These are phyloP conservation scores for Drosophila grimshawi DNA, from an alignment of 1,140 invertebrate species.

Conservation along the genomic window DNA sequence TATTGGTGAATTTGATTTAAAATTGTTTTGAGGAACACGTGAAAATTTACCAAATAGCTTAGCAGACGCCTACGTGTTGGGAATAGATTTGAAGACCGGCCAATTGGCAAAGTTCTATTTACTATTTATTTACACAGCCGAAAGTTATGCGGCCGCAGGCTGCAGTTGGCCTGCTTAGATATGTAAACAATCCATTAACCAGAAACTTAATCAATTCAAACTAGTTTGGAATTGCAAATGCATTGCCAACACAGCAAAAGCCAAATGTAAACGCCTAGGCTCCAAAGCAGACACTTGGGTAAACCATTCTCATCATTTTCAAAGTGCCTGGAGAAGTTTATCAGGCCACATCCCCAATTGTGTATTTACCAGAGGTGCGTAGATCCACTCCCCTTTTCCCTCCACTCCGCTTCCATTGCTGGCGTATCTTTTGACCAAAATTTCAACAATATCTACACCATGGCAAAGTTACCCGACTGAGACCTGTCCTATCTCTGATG, in stretches of 20 bases:
- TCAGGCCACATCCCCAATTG: constrained; percentile 17
- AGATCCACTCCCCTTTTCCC: background rate
- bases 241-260: constrained; percentile 69
- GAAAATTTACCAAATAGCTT: constrained; percentile 45
- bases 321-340: constrained; percentile 56
- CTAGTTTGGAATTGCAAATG: constrained; percentile 77
- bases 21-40: constrained; percentile 6
- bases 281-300: constrained; percentile 30
- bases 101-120: constrained; percentile 12
- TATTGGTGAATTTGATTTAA: background rate
- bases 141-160: constrained; percentile 33
- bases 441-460: constrained; percentile 45
- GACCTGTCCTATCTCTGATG: background rate
- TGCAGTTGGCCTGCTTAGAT: constrained; percentile 57
- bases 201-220: constrained; percentile 82
- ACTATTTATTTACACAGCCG: constrained; percentile 20
- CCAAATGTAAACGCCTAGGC: constrained; percentile 47
- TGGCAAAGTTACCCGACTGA: constrained; percentile 29
- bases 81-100: constrained; percentile 18
- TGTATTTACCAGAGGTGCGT: constrained; percentile 60
- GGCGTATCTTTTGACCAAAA: constrained; percentile 63
- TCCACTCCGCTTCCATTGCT: constrained; percentile 26
- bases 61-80: constrained; percentile 30
- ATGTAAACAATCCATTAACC: constrained; percentile 81
- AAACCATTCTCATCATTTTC: constrained; percentile 56